These are phyloP conservation scores for Neodiprion pinetum DNA, from an alignment of 1,140 invertebrate genomes.

Conservation along the genomic window DNA sequence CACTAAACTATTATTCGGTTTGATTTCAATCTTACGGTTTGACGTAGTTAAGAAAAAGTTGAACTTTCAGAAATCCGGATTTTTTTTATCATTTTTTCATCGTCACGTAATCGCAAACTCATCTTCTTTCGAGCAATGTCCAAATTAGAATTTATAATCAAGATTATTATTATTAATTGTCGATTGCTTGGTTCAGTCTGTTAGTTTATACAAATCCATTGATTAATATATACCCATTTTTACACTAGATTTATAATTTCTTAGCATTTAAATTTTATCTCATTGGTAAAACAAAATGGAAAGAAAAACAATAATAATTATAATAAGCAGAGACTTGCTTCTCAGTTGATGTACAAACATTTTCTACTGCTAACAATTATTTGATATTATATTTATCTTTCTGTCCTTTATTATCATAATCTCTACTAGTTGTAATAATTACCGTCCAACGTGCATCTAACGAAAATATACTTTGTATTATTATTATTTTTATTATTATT, in stretches of 20 bases:
- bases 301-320: background rate
- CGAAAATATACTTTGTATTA: slow-evolving; percentile 21
- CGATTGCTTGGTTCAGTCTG: no score
- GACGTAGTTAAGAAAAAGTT: no score
- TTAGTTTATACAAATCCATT: no score
- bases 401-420: slow-evolving; percentile 17
- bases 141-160: background rate
- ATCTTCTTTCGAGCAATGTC: background rate
- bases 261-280: background rate
- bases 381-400: slow-evolving; percentile 28
- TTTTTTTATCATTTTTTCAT: no score
- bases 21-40: no score
- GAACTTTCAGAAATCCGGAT: no score
- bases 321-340: background rate
- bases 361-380: background rate
- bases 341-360: slow-evolving; percentile 2
- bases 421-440: slow-evolving; percentile 53
- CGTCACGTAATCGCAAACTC: no score
- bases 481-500: slow-evolving; percentile 35
- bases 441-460: slow-evolving; percentile 52
- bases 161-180: background rate
- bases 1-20: no score
- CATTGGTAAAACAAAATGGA: no score
- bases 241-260: background rate
- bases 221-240: background rate